phyloP scores from a whole-genome alignment of 2,888 invertebrate genomes.

The Pharmacophagus antenor region DNA sequence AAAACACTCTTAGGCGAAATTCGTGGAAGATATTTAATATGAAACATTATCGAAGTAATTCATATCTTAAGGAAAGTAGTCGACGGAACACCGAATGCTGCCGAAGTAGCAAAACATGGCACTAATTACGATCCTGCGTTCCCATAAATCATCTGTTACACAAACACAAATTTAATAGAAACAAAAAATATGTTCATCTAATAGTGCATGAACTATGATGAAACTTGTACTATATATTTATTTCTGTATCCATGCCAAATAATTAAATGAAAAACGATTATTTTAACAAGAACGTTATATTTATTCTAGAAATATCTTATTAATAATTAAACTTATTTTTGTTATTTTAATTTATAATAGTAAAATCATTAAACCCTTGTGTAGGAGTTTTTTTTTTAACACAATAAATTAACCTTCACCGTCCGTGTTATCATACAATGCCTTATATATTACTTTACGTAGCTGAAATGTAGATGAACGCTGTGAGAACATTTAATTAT shows the following conservation, averaged over 20 bases:
- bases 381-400: no score
- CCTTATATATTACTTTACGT: no score
- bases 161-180: not conserved
- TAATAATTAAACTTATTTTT: no score
- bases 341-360: no score
- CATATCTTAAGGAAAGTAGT: conserved; percentile 20
- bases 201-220: not conserved
- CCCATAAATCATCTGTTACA: conserved; percentile 16
- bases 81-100: conserved; percentile 25
- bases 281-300: not conserved
- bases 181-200: not conserved
- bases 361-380: no score
- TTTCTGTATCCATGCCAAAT: not conserved
- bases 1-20: not conserved
- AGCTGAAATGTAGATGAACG: no score
- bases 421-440: no score
- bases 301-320: no score
- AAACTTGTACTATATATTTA: no score
- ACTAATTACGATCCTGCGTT: conserved; percentile 27
- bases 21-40: not conserved
- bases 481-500: no score
- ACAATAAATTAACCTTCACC: no score
- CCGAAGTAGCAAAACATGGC: conserved; percentile 28
- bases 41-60: conserved; percentile 22
- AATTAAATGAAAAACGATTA: not conserved